Evolutionary conservation across 2,113 vertebrate species (phyloP), one percentile per base, ranked within the genome.

Genomic region (Calyptomena viridis): DNA sequence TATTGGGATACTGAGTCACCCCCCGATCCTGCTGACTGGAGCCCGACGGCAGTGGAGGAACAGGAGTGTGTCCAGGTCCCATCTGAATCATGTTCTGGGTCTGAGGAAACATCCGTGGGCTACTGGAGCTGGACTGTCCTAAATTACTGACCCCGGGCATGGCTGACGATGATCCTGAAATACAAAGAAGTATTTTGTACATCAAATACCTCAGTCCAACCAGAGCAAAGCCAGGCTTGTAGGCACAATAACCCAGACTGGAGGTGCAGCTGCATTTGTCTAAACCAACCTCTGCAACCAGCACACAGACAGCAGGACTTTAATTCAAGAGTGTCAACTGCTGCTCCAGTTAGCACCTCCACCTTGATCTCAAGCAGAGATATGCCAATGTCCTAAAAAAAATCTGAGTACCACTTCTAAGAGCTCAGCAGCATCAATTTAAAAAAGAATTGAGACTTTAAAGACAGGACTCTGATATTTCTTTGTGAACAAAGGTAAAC

Each of bases 31-130:
- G 97, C 89, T 98, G 99, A 79, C 94, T 96, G 30, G 97, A 97
- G 17, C 97, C 93, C 0, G 99, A 93, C 58, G 98, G 97, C 11
- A 98, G 97, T 0, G 98, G 55, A 19, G 98, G 95, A 30, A 98
- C 98, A 3, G 98, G 92, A 7, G 91, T 84, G 71, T 99, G 99
- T 4, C 98, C 98, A 68, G 98, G 95, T 59, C 96, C 98, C 97
- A 99, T 98, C 64, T 98, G 98, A 97, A 99, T 98, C 98, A 99
- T 98, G 84, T 96, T 97, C 93, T 98, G 99, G 27, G 97, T 96
- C 96, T 98, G 99, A 77, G 99, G 87, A 97, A 99, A 99, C 97
- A 99, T 98, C 24, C 99, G 98, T 56, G 99, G 99, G 40, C 98
- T 97, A 4, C 96, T 97, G 1, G 99, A 97, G 93, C 94, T 97